Conservation (phyloP, 2,113 vertebrate genomes). For the Diglossa brunneiventris region DNA sequence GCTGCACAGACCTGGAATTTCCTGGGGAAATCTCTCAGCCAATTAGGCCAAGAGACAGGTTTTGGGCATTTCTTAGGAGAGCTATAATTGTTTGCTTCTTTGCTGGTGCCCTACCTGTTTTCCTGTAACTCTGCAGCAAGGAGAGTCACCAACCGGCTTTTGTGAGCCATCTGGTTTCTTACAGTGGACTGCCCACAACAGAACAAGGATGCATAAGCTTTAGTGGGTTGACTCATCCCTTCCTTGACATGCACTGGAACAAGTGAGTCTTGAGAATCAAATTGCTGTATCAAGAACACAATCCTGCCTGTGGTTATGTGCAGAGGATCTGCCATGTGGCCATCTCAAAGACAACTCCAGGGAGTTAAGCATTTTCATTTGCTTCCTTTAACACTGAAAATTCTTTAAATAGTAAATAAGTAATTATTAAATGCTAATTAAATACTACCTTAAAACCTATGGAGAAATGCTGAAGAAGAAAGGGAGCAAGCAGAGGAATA, state of each 20-base stretch:
- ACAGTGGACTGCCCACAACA: neutral
- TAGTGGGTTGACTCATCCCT: neutral
- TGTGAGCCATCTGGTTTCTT: neutral
- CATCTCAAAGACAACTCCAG: neutral
- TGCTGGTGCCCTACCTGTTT: neutral
- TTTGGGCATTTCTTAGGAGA: neutral
- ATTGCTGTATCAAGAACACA: neutral
- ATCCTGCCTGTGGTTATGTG: neutral
- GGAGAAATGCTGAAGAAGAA: neutral
- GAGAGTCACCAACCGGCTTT: neutral
- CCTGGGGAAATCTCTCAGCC: neutral
- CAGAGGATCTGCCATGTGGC: neutral
- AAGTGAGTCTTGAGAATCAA: neutral
- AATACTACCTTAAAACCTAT: neutral
- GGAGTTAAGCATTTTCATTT: neutral
- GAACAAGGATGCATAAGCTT: neutral
- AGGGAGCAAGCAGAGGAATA: neutral
- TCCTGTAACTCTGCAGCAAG: neutral
- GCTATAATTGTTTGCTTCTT: neutral
- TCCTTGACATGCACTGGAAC: neutral
- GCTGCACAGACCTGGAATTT: neutral
- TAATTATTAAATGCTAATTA: neutral
- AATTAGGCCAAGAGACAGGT: neutral
- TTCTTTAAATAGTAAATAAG: neutral
- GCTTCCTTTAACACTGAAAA: neutral